Evolutionary conservation across 1,140 invertebrate genomes (phyloP).

Genomic region (Adelges cooleyi): DNA sequence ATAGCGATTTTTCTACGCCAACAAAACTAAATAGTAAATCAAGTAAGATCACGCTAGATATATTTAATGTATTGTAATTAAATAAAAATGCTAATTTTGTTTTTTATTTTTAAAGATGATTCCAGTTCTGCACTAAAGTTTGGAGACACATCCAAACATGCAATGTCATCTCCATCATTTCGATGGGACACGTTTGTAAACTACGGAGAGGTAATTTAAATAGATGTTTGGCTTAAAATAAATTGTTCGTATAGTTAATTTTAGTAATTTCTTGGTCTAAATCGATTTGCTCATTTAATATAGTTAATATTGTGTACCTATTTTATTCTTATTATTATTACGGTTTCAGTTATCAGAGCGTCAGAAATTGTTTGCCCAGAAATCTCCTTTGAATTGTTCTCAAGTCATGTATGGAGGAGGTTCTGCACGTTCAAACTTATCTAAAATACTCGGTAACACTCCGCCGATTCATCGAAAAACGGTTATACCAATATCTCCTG

Average conservation of each 20-base stretch:
- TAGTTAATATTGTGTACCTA: no score
- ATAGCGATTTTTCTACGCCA: not conserved
- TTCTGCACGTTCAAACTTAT: constrained; percentile 12
- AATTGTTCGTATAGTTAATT: no score
- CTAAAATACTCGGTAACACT: constrained; percentile 7
- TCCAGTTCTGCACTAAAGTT: not conserved
- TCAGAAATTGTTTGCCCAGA: constrained; percentile 15
- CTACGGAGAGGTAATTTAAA: constrained; percentile 9
- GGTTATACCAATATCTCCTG: constrained; percentile 2
- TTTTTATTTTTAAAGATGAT: not conserved
- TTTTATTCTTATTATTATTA: no score
- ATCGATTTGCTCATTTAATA: no score
- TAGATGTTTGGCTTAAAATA: no score
- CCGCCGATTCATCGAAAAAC: constrained; percentile 21
- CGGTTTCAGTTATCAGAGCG: constrained; percentile 8
- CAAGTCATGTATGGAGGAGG: constrained; percentile 14
- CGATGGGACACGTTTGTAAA: constrained; percentile 24
- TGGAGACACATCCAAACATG: not conserved
- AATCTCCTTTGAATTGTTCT: constrained; percentile 17
- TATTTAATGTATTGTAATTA: not conserved
- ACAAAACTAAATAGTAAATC: not conserved
- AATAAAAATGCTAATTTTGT: no score
- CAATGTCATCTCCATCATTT: not conserved
- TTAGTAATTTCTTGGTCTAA: no score
- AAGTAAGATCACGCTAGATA: not conserved